Evolutionary conservation across 2,888 invertebrate genomes (phyloP).

Genomic region (Drosophila niveifrons): DNA sequence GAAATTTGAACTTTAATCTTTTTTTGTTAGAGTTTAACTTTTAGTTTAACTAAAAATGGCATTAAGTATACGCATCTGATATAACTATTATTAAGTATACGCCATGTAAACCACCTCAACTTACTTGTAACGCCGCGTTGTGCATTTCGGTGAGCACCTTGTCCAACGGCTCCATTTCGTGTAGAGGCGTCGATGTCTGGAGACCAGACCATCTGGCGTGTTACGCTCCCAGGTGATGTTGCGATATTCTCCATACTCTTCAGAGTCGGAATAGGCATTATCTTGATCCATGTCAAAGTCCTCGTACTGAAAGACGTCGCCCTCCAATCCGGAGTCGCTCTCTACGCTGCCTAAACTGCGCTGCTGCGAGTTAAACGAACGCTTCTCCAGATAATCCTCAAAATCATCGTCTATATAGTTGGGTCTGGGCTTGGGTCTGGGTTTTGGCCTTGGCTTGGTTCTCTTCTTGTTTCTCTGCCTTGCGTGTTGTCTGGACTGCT

Average conservation of each 20-base stretch:
- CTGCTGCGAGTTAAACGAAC: slow-evolving; percentile 26
- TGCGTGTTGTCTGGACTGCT: neutral
- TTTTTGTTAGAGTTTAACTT: too few species aligned
- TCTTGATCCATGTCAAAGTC: slow-evolving; percentile 82
- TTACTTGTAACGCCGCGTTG: slow-evolving; percentile 91
- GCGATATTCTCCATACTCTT: slow-evolving; percentile 71
- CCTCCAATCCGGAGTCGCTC: slow-evolving; percentile 60
- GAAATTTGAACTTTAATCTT: too few species aligned
- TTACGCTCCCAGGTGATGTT: slow-evolving; percentile 77
- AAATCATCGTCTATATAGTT: slow-evolving; percentile 66
- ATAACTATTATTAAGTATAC: neutral
- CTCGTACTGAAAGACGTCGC: slow-evolving; percentile 82
- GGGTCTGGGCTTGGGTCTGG: slow-evolving; percentile 14
- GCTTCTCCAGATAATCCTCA: slow-evolving; percentile 63
- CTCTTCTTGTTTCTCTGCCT: slow-evolving; percentile 12
- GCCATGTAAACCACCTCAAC: slow-evolving; percentile 12
- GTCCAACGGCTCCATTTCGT: slow-evolving; percentile 95
- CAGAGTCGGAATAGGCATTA: slow-evolving; percentile 62
- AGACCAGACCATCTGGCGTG: slow-evolving; percentile 77
- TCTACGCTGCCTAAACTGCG: slow-evolving; percentile 57
- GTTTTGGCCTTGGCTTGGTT: slow-evolving; percentile 13
- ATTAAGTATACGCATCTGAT: neutral
- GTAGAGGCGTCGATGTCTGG: slow-evolving; percentile 86
- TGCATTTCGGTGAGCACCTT: slow-evolving; percentile 91
- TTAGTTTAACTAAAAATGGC: too few species aligned